These are phyloP conservation scores for Phalacrocorax brasilianus DNA, from an alignment of 2,113 vertebrate species.

Conservation along the genomic window DNA sequence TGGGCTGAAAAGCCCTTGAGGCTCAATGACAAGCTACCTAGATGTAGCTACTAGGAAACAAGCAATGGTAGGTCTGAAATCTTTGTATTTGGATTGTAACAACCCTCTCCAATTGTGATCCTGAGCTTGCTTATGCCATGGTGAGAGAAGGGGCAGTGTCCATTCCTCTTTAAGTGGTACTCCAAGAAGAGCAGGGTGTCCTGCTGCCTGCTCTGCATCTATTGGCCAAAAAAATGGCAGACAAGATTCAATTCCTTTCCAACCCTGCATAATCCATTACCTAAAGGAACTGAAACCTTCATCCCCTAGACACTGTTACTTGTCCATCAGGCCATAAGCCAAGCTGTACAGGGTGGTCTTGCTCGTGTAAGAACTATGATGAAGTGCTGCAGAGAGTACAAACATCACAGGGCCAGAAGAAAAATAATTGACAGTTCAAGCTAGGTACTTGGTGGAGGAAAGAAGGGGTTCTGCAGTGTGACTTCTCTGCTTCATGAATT, in stretches of 20 bases:
- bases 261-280: background rate
- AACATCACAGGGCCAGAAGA: background rate
- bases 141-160: background rate
- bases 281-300: background rate
- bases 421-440: background rate
- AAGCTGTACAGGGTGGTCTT: fast-evolving
- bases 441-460: background rate
- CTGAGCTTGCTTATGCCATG: background rate
- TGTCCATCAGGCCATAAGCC: too few relatives aligned
- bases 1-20: background rate
- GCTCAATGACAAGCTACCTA: background rate
- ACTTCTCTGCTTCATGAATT: background rate
- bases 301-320: background rate
- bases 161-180: background rate
- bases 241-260: background rate
- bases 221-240: background rate
- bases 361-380: background rate
- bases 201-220: background rate
- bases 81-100: background rate
- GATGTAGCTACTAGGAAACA: background rate
- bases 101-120: background rate
- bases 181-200: background rate
- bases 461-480: background rate
- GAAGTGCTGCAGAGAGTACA: background rate
- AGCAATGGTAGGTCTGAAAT: background rate